These are phyloP conservation scores for Holocentrus rufus DNA, from an alignment of 2,797 vertebrate genomes.

Conservation along the genomic window DNA sequence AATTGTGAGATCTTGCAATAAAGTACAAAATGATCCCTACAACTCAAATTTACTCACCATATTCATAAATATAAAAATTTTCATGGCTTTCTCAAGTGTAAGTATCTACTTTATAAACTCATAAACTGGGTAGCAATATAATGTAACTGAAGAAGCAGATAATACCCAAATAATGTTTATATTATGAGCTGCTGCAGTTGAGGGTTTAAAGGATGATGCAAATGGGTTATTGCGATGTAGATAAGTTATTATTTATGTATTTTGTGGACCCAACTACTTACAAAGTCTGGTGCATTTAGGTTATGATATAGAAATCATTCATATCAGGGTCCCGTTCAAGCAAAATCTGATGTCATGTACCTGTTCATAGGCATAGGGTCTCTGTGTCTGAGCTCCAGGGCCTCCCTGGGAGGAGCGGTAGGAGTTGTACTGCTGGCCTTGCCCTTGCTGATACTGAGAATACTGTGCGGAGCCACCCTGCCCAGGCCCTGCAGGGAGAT, in stretches of 20 bases:
- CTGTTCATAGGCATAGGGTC: constrained; percentile 94
- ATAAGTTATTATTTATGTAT: neutral
- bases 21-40: neutral
- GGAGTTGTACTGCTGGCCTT: constrained; percentile 91
- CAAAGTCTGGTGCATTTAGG: neutral
- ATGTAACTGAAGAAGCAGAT: neutral
- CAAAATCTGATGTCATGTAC: constrained; percentile 68
- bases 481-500: constrained; percentile 74
- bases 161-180: neutral
- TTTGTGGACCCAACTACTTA: neutral
- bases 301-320: too few species aligned
- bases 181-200: neutral
- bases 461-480: constrained; percentile 92
- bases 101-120: neutral
- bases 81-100: too few species aligned
- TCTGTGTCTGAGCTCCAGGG: constrained; percentile 88
- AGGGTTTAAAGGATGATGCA: neutral
- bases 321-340: too few species aligned
- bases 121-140: neutral
- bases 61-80: too few species aligned
- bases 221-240: neutral
- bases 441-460: constrained; percentile 93
- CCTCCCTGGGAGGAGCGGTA: constrained; percentile 91
- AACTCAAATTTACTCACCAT: too few species aligned
- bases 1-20: neutral